phyloP scores from a whole-genome alignment of 2,888 invertebrate species.

The Actias luna region DNA sequence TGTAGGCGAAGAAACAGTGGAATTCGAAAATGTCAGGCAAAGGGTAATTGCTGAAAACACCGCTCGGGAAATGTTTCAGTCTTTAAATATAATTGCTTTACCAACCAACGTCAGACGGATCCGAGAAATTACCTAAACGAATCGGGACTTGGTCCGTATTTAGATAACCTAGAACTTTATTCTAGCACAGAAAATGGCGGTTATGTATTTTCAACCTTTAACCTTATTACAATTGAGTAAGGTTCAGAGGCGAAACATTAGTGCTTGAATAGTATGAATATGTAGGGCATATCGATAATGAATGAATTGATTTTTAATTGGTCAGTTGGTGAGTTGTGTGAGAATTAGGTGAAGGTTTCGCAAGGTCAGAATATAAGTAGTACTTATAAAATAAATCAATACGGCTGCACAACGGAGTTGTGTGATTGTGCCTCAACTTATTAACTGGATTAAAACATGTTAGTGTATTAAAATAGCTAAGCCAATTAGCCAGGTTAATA shows the following conservation, averaged over 20 bases:
- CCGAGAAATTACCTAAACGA: not conserved
- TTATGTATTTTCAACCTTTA: not conserved
- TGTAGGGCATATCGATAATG: not conserved
- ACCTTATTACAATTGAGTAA: not conserved
- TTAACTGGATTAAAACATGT: no score
- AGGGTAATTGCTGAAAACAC: not conserved
- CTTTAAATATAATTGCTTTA: not conserved
- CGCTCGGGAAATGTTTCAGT: not conserved
- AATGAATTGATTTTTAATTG: not conserved
- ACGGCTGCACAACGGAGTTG: no score
- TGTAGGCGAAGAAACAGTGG: no score
- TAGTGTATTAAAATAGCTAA: no score
- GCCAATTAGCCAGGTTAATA: no score
- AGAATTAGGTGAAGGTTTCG: not conserved
- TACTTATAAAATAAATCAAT: no score
- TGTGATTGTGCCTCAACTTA: no score
- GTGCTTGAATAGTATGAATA: not conserved
- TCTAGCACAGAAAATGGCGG: not conserved
- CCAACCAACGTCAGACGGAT: not conserved
- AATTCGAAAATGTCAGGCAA: no score
- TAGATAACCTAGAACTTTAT: not conserved
- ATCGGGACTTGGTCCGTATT: not conserved
- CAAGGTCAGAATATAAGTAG: not conserved
- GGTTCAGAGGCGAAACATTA: not conserved
- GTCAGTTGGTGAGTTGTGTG: not conserved